phyloP scores from a whole-genome alignment of 2,113 vertebrate genomes.

The Benitochromis conjunctus region DNA sequence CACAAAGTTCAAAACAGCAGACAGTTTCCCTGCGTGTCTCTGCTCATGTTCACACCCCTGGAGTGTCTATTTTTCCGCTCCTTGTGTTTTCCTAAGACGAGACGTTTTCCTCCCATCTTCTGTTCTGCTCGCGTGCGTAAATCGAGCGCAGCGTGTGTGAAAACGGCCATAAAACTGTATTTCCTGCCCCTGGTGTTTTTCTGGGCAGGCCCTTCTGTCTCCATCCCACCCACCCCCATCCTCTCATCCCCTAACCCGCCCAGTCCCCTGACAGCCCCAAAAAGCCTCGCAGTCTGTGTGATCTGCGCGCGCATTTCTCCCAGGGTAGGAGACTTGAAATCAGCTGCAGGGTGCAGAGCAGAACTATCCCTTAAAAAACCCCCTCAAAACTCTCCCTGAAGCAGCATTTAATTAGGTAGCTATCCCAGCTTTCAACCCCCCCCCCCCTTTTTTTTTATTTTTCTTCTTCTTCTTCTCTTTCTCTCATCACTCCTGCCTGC shows the following conservation, averaged over 20 bases:
- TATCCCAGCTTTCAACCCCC: not conserved
- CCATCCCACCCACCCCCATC: not conserved
- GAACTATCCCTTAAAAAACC: not conserved
- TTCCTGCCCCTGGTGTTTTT: constrained; percentile 61
- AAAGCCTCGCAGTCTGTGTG: constrained; percentile 3
- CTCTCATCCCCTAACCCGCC: constrained; percentile 19
- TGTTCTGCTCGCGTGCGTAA: not conserved
- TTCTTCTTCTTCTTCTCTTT: not conserved
- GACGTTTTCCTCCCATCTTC: not conserved
- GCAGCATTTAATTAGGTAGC: constrained; percentile 3
- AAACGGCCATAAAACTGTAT: constrained; percentile 16
- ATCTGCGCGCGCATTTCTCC: constrained; percentile 45
- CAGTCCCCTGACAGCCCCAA: constrained; percentile 34
- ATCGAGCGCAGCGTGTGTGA: not conserved
- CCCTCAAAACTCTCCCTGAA: not conserved
- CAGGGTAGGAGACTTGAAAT: constrained; percentile 32
- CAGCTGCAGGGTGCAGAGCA: constrained; percentile 47
- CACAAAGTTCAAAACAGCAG: not conserved
- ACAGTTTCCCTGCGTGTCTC: not conserved
- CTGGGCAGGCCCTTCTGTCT: constrained; percentile 48
- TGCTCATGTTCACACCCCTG: not conserved
- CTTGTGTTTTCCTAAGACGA: not conserved
- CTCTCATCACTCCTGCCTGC: constrained; percentile 16
- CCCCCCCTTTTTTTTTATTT: not conserved
- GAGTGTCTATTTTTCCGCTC: not conserved